Evolutionary conservation across 2,797 vertebrate genomes (phyloP), one percentile per base, ranked within the genome.

Genomic region (Xenops minutus): DNA sequence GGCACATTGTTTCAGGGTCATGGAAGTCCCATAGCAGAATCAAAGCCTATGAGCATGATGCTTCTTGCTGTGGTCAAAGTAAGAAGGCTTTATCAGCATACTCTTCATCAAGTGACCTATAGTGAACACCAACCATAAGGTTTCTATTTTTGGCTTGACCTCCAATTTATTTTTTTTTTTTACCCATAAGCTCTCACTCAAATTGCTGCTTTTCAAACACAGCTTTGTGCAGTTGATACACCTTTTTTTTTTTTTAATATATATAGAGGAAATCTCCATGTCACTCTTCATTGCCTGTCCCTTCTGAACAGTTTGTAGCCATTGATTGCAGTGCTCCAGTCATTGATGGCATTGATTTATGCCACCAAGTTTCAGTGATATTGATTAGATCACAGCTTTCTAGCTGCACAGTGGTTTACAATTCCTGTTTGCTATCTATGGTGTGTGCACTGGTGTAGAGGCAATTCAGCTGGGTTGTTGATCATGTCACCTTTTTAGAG

Each of bases 191-290:
- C n/a, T 67, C 39, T 34, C 14, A 49, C 14, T 78, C 17, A 24
- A 3, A 14, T n/a, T 0, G 0, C n/a, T 67, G 49, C 24, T 86
- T 76, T 55, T 64, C 43, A 78, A 52, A 56, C 32, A 51, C 34
- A 32, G 10, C 18, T 68, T 44, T 86, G 5, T 92, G 36, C n/a
- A 59, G 44, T 55, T 8, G 4, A 24, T 67, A 26, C 3, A 9
- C 14, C 12, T 51, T 55, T 41, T 21, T 5, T 44, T 44, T 44
- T 44, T 10, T 41, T 41, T 41, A 14, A 41, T 18, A 3, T 3
- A 34, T 18, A 3, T 3, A 34, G 27, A 30, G 7, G 22, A 26
- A 30, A 52, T 9, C 3, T 16, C 4, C 6, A 29, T 2, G 4
- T 21, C 30, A 1, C 5, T 41, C n/a, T 74, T 71, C 20, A 14